These are phyloP conservation scores for Chelmon rostratus DNA, from an alignment of 2,797 vertebrate genomes.

Conservation along the genomic window DNA sequence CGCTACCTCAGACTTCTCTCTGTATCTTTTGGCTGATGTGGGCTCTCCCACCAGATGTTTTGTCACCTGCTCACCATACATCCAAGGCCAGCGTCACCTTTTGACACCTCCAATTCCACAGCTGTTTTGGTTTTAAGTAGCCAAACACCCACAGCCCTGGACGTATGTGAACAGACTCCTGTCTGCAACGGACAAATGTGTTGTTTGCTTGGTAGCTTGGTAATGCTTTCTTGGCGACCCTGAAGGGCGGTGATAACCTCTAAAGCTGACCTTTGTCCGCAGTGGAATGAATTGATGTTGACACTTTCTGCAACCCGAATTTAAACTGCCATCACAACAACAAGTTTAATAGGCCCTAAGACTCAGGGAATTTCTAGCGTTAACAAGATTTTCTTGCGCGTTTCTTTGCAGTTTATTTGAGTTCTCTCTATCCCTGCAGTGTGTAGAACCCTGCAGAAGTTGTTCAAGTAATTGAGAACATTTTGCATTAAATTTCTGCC, in stretches of 20 bases:
- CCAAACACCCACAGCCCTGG: slow-evolving; percentile 32
- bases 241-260: slow-evolving; percentile 64
- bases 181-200: slow-evolving; percentile 36
- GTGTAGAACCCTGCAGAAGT: slow-evolving; percentile 34
- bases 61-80: slow-evolving; percentile 42
- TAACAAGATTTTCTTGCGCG: slow-evolving; percentile 40
- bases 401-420: slow-evolving; percentile 39
- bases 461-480: slow-evolving; percentile 53
- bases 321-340: slow-evolving; percentile 55
- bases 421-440: slow-evolving; percentile 15
- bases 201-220: slow-evolving; percentile 49
- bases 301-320: slow-evolving; percentile 55
- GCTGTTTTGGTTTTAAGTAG: slow-evolving; percentile 59
- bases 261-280: slow-evolving; percentile 57
- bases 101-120: slow-evolving; percentile 12
- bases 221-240: slow-evolving; percentile 44
- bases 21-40: slow-evolving; percentile 48
- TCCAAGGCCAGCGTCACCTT: slow-evolving; percentile 42
- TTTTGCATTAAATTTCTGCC: slow-evolving; percentile 47
- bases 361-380: slow-evolving; percentile 34
- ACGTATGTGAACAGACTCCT: slow-evolving; percentile 25
- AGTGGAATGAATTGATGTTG: slow-evolving; percentile 57
- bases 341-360: slow-evolving; percentile 49
- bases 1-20: slow-evolving; percentile 62
- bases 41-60: slow-evolving; percentile 36